Base-by-base conservation (phyloP, 2,888 invertebrate species). In the Glaucopsyche alexis region DNA sequence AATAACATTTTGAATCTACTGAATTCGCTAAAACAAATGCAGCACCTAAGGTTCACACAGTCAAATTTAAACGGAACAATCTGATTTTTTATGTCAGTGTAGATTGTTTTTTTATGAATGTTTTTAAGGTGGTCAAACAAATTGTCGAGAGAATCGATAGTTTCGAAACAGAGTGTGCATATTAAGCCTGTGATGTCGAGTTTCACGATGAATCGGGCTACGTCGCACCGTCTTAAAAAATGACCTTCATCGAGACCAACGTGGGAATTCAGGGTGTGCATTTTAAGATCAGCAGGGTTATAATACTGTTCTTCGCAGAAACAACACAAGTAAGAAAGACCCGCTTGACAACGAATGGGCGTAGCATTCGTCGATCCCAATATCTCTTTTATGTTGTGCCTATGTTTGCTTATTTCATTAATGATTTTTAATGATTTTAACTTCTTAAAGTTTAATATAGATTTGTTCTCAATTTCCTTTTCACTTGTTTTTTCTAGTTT, bases 321-420 rank as follows among this genome's bases (percentile, higher is more conserved):
- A 11, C 79, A 79, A 70, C 87, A 87, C 0, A 77, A 65, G 73
- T 83, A 87, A 0, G 84, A 83, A 3, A 78, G 73, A 3, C 80
- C 80, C 1, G 77, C 76, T 19, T 79, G 78, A 49, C 76, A 76
- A 50, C 79, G 79, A 4, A 88, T 82, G 0, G 85, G 85, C 0
- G 86, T 87, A 1, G 86, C 86, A 69, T 86, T 88, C 0, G 87
- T 82, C 47, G 77, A 78, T 40, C 78, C 71, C 29, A 86, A 69
- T 75, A 84, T 79, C 73, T 79, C 79, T 71, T 79, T 76, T 52
- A 85, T 75, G 73, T 84, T 85, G 2, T 88, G 87, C 11, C 87
- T 81, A 71, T 90, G 91, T 78, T 87, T 84, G 49, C 87, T 87
- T 4, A 89, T 76, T 77, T 90, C 90, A 0, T 74, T 67, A 14